Base-by-base conservation (phyloP, 1,140 invertebrate genomes). In the Megalonaias nervosa region DNA sequence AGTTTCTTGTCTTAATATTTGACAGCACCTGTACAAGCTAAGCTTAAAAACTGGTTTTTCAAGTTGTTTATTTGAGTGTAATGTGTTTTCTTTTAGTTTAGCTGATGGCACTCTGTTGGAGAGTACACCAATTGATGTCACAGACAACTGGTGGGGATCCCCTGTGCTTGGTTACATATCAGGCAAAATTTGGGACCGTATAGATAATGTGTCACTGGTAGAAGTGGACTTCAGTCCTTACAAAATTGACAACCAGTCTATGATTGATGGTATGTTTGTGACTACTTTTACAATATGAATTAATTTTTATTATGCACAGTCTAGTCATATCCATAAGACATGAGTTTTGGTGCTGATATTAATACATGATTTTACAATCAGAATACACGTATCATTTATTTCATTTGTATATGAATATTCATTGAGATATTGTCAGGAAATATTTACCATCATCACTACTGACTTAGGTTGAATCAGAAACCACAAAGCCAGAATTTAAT, bases 141-240 rank as follows among this genome's bases (percentile, higher is more conserved):
- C 94, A 66, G 93, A 97, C 84, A 99, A 99, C 90, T 99, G 97
- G 93, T 99, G 98, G 98, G 97, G 98, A 60, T 97, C 97, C 88
- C 97, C 98, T 85, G 94, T 95, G 76, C 95, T 94, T 0, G 92
- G 95, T 17, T 97, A 97, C 0, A 97, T 99, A 0, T 93, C 94
- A 21, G 97, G 97, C 11, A 93, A 98, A 68, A 97, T 99, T 62
- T 93, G 95, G 82, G 98, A 99, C 89, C 92, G 93, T 16, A 90
- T 92, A 64, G 98, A 99, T 91, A 95, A 97, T 84, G 93, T 94
- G 0, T 93, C 95, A 77, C 89, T 99, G 2, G 92, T 99, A 17
- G 94, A 95, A 89, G 97, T 99, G 1, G 94, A 96, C 76, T 98
- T 95, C 85, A 88, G 93, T 74, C 97, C 97, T 2, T 98, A 94